phyloP scores from a whole-genome alignment of 1,140 invertebrate species.

The Leptinotarsa lineolata region DNA sequence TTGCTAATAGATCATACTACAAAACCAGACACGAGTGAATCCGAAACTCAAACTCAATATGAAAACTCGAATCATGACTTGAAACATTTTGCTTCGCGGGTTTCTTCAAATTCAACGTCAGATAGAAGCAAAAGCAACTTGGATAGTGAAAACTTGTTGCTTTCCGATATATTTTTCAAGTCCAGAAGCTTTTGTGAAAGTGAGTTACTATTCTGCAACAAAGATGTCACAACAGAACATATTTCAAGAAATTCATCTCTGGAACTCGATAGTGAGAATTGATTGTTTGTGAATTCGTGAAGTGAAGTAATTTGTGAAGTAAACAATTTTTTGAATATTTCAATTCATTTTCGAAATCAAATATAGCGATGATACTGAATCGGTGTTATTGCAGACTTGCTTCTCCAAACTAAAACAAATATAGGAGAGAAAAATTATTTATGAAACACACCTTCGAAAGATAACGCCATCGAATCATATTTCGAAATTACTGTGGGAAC shows the following conservation, averaged over 20 bases:
- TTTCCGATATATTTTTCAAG: slow-evolving; percentile 32
- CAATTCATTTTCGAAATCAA: too few species aligned
- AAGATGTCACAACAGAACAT: background rate
- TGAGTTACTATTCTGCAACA: slow-evolving; percentile 22
- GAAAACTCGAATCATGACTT: background rate
- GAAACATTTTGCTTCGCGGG: background rate
- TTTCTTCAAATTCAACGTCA: background rate
- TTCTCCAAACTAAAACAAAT: too few species aligned
- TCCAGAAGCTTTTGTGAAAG: slow-evolving; percentile 27
- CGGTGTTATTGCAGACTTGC: too few species aligned
- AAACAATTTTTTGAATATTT: background rate
- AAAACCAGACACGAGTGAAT: slow-evolving; percentile 19
- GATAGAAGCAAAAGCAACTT: background rate
- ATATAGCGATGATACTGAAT: too few species aligned
- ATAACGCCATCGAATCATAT: too few species aligned
- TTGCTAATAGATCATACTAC: slow-evolving; percentile 16
- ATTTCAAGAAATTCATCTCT: background rate
- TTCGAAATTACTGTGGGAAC: too few species aligned
- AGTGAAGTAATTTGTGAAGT: background rate
- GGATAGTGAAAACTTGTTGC: slow-evolving; percentile 24
- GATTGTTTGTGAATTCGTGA: background rate
- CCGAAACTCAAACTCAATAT: slow-evolving; percentile 23
- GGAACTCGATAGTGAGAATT: background rate
- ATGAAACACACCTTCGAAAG: too few species aligned
- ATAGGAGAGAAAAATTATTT: too few species aligned